Evolutionary conservation across 2,888 invertebrate species (phyloP).

Genomic region (Eupeodes latifasciatus): DNA sequence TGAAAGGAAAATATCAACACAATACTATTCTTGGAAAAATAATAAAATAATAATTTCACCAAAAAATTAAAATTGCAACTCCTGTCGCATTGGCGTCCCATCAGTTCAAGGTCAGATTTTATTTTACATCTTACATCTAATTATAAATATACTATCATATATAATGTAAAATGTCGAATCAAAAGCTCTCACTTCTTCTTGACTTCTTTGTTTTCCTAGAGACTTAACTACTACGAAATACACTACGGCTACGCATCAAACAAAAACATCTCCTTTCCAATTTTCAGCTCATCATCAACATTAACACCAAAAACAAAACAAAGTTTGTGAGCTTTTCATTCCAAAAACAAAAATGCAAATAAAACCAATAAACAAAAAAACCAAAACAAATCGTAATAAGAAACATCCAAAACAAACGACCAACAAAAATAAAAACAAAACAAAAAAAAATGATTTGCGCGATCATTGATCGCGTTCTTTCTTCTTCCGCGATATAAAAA

Average conservation of each 20-base stretch:
- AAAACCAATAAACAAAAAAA: constrained; percentile 11
- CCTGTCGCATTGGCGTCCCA: constrained; percentile 11
- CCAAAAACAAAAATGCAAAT: constrained; percentile 47
- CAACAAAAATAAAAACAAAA: constrained; percentile 41
- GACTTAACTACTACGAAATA: constrained; percentile 2
- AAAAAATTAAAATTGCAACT: constrained; percentile 25
- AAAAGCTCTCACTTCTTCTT: constrained; percentile 52
- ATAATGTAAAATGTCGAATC: constrained; percentile 21
- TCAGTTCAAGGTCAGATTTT: constrained; percentile 63
- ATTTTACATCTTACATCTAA: constrained; percentile 53
- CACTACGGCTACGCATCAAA: constrained; percentile 30
- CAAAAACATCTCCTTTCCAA: constrained; percentile 2
- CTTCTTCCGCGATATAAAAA: constrained; percentile 83
- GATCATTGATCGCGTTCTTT: constrained; percentile 79
- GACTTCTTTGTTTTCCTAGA: constrained; percentile 61
- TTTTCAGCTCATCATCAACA: constrained; percentile 39
- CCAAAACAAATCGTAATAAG: constrained; percentile 41
- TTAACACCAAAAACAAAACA: constrained; percentile 9
- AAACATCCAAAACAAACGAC: constrained; percentile 34
- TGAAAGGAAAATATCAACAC: background rate
- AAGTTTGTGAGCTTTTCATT: constrained; percentile 52
- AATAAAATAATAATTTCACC: constrained; percentile 12
- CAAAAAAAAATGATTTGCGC: constrained; percentile 78
- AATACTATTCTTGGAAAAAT: background rate
- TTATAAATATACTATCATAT: background rate